Evolutionary conservation across 2,888 invertebrate genomes (phyloP), one percentile per base, ranked within the genome.

Genomic region (Ochropleura leucogaster): DNA sequence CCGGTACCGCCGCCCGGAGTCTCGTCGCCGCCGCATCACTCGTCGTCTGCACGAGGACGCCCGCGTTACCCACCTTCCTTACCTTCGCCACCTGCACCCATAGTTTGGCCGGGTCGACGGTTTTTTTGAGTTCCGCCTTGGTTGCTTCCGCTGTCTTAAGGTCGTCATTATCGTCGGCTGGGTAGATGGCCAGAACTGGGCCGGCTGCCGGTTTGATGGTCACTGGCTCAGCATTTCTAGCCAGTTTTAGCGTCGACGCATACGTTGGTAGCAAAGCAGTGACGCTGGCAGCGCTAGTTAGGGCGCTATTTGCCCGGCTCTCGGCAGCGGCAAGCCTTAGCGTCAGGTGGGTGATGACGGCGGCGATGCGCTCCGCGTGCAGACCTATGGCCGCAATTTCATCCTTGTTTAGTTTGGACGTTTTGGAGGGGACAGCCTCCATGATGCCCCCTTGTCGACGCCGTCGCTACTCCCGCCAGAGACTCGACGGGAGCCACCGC

Each of bases 101-200:
- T 0, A 64, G 4, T 0, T 51, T 7, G 0, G 20, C 57, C 0
- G 84, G 85, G 9, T 74, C 40, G 0, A 87, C 40, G 0, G 75
- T 42, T 8, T 68, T 65, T 3, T 81, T 71, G 0, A 87, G 46
- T 0, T 18, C 68, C 0, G 63, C 20, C 16, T 81, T 83, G 0
- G 86, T 84, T 0, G 80, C 84, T 0, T 85, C 82, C 0, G 84
- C 72, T 0, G 79, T 74, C 4, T 75, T 83, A 0, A 74, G 14
- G 0, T 18, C 72, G 0, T 59, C 46, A 0, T 68, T 73, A 0
- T 71, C 59, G 0, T 65, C 65, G 0, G 53, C 74, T 4, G 74
- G 72, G 30, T 72, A 66, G 0, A 76, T 12, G 0, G 57, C 67
- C 0, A 76, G 0, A 0, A 18, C 3, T 0, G 67, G 74, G 0